phyloP scores from a whole-genome alignment of 30 jellyfish, hydroid and myxozoan species.

The Pseudorhiza aurosa region DNA sequence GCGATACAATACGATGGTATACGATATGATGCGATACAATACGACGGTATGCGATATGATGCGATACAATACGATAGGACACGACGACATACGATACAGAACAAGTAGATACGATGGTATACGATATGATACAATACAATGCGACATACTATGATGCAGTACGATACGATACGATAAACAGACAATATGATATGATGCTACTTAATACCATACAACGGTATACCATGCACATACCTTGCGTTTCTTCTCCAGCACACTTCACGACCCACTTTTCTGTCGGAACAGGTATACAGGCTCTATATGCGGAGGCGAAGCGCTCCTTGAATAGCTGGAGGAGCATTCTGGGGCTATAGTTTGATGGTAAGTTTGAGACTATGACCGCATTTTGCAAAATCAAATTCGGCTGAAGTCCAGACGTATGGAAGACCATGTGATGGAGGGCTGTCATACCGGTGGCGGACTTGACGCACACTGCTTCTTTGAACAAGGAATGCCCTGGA shows the following conservation, averaged over 20 bases:
- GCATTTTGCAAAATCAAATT: constrained; percentile 68
- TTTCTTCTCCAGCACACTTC: constrained; percentile 64
- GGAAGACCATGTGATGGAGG: constrained; percentile 73
- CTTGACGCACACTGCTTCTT: constrained; percentile 73
- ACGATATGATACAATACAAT: too few relatives aligned
- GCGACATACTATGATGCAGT: too few relatives aligned
- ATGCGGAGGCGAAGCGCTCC: constrained; percentile 89
- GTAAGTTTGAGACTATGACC: constrained; percentile 78
- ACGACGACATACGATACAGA: too few relatives aligned
- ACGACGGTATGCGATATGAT: too few relatives aligned
- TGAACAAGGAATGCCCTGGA: constrained; percentile 55
- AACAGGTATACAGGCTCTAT: constrained; percentile 90
- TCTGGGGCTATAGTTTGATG: constrained; percentile 88
- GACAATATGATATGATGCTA: too few relatives aligned
- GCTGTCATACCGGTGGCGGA: constrained; percentile 88
- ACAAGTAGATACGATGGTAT: too few relatives aligned
- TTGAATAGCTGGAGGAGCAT: constrained; percentile 89
- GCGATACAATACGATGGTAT: too few relatives aligned
- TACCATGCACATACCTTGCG: constrained; percentile 64
- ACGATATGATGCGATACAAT: too few relatives aligned
- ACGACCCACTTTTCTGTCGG: constrained; percentile 78
- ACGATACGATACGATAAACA: too few relatives aligned
- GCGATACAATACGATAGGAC: too few relatives aligned
- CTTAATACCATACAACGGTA: too few relatives aligned
- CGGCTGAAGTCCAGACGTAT: constrained; percentile 63